Evolutionary conservation across 2,113 vertebrate species (phyloP).

Genomic region (Corydoras maculifer): DNA sequence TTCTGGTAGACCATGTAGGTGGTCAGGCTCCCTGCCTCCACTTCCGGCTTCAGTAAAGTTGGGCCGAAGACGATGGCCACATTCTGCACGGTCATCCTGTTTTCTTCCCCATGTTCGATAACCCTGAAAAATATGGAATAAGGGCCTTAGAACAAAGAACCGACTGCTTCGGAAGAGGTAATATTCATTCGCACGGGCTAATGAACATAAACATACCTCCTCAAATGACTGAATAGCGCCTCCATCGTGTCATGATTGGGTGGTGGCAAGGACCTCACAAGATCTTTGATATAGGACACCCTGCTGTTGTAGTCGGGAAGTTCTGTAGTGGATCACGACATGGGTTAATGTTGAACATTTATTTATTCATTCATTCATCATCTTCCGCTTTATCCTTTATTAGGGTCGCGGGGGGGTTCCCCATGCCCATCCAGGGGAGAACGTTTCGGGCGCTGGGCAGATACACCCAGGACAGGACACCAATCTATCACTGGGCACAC

Average conservation of each 20-base stretch:
- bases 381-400: too few species aligned
- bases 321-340: conserved; percentile 57
- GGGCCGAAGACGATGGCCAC: conserved; percentile 92
- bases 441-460: too few species aligned
- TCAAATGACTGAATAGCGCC: conserved; percentile 82
- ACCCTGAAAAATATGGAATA: conserved; percentile 60
- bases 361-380: too few species aligned
- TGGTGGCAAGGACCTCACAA: conserved; percentile 71
- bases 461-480: too few species aligned
- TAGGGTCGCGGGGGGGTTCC: too few species aligned
- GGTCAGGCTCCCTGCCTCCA: conserved; percentile 76
- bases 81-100: conserved; percentile 90
- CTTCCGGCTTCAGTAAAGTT: conserved; percentile 80
- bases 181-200: neutral
- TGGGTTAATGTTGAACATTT: too few species aligned
- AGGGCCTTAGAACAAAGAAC: neutral
- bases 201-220: conserved; percentile 64
- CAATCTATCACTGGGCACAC: too few species aligned
- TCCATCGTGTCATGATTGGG: conserved; percentile 81
- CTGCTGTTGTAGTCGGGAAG: conserved; percentile 64
- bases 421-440: too few species aligned
- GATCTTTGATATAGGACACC: conserved; percentile 61
- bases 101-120: conserved; percentile 73
- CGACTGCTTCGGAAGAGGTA: neutral
- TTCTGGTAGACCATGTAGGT: conserved; percentile 96